Percentiles rank a stretch among this genome's conserved stretches.
These are phyloP conservation scores for Muscicapa adusta DNA, from an alignment of 2,113 vertebrate species.

Conservation along the genomic window DNA sequence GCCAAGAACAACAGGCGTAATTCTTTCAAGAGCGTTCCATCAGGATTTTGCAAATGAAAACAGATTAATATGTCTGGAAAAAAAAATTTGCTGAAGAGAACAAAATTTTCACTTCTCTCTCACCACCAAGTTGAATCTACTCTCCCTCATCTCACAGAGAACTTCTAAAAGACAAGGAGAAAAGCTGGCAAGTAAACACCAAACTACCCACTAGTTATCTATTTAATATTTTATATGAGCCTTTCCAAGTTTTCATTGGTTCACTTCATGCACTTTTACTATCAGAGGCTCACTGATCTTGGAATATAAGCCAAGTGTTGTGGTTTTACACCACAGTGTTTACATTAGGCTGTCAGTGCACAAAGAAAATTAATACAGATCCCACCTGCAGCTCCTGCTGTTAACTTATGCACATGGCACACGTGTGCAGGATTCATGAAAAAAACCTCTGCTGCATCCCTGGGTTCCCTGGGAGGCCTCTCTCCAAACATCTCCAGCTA, in stretches of 20 bases:
- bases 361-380: constrained; percentile 17
- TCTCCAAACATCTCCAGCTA: constrained; percentile 8
- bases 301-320: constrained; percentile 30
- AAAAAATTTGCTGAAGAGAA: constrained; percentile 54
- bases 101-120: constrained; percentile 53
- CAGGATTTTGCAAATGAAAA: constrained; percentile 62
- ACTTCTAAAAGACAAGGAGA: neutral
- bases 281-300: constrained; percentile 20
- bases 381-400: constrained; percentile 23
- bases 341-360: constrained; percentile 14
- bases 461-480: neutral
- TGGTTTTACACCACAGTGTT: constrained; percentile 46
- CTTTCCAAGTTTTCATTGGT: neutral
- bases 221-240: neutral
- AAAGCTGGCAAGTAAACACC: neutral
- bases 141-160: neutral
- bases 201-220: too few species aligned
- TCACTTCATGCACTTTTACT: neutral
- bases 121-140: neutral
- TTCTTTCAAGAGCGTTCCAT: constrained; percentile 69
- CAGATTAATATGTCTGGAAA: constrained; percentile 56
- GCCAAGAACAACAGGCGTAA: constrained; percentile 74
- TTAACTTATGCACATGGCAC: neutral
- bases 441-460: neutral
- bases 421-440: neutral